Evolutionary conservation across 2,797 vertebrate species (phyloP).

Genomic region (Helarctos malayanus): DNA sequence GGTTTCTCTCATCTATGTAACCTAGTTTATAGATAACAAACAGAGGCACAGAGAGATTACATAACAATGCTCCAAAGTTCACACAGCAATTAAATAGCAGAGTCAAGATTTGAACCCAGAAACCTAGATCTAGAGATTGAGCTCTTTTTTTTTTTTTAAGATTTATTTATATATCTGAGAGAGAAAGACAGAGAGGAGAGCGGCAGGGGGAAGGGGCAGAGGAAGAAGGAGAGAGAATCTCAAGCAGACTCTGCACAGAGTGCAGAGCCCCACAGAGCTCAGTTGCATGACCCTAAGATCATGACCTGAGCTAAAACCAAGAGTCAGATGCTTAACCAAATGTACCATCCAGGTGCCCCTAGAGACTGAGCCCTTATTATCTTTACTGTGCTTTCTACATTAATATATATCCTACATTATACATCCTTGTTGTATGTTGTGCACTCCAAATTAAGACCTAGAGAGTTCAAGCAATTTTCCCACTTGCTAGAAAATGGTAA

Average conservation of each 20-base stretch:
- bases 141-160: background rate
- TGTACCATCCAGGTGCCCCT: background rate
- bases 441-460: background rate
- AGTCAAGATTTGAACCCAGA: background rate
- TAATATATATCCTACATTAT: background rate
- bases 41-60: background rate
- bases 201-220: background rate
- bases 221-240: background rate
- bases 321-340: background rate
- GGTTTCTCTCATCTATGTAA: too few species aligned
- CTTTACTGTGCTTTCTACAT: background rate
- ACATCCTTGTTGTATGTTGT: background rate
- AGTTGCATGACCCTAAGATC: background rate
- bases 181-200: background rate
- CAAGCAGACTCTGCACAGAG: background rate
- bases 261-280: background rate
- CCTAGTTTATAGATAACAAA: background rate
- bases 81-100: background rate
- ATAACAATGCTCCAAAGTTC: background rate
- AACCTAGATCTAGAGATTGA: background rate
- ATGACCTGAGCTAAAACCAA: background rate
- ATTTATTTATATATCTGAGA: background rate
- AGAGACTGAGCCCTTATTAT: background rate
- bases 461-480: background rate
- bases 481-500: background rate